Conservation (phyloP, 2,888 invertebrate genomes). For the Tetragonula carbonaria region DNA sequence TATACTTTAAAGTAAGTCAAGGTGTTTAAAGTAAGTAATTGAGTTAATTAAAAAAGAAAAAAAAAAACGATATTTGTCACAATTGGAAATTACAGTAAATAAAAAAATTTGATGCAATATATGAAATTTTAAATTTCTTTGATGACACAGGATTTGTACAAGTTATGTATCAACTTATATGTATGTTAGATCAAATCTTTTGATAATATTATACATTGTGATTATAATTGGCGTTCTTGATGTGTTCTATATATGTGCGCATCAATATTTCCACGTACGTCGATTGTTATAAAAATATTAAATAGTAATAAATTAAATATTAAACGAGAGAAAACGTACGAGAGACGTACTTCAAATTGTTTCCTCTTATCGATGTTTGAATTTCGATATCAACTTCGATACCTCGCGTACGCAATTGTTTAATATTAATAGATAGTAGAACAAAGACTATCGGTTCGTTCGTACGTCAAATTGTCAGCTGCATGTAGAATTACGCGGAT, state of each 20-base stretch:
- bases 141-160: background rate
- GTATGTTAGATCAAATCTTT: background rate
- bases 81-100: background rate
- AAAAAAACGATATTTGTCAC: background rate
- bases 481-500: constrained; percentile 24
- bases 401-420: constrained; percentile 25
- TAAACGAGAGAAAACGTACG: constrained; percentile 1
- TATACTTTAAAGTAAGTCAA: background rate
- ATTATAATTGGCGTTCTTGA: background rate
- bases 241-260: background rate
- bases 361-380: constrained; percentile 36
- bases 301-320: background rate
- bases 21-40: background rate
- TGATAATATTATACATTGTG: background rate
- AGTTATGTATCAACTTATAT: background rate
- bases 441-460: background rate
- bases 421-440: background rate
- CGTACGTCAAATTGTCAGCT: constrained; percentile 19
- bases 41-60: background rate
- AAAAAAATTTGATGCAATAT: background rate
- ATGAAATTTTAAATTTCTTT: background rate
- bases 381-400: constrained; percentile 45
- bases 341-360: constrained; percentile 2
- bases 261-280: background rate
- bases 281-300: background rate